Evolutionary conservation across 2,888 invertebrate species (phyloP).

Genomic region (Selenia dentaria): DNA sequence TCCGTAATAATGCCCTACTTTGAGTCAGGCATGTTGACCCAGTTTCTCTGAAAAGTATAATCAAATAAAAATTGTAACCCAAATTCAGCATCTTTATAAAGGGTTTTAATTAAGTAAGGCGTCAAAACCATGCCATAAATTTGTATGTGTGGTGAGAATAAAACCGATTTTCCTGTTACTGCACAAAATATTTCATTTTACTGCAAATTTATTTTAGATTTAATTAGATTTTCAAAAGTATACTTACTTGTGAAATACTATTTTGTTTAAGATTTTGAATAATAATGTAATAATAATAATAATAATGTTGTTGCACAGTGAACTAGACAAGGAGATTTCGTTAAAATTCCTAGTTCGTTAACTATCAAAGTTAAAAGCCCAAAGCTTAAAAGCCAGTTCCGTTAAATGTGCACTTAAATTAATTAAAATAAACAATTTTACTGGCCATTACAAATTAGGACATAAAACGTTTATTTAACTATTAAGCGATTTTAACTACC

Average conservation of each 20-base stretch:
- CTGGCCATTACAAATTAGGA: not conserved
- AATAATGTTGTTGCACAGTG: no score
- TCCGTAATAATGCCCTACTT: conserved; percentile 3
- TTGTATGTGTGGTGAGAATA: conserved; percentile 17
- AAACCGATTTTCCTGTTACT: conserved; percentile 7
- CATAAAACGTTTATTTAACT: no score
- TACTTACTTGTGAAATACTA: no score
- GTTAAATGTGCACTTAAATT: no score
- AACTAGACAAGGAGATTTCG: no score
- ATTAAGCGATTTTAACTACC: not conserved
- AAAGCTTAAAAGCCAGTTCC: no score
- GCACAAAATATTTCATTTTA: conserved; percentile 17
- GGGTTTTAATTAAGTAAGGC: conserved; percentile 27
- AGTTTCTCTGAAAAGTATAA: conserved; percentile 1
- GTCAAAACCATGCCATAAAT: conserved; percentile 25
- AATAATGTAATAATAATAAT: no score
- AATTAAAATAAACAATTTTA: no score
- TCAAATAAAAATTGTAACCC: conserved; percentile 20
- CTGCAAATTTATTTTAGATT: not conserved
- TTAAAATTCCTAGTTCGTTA: no score
- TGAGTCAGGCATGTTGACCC: conserved; percentile 2
- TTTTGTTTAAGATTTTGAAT: no score
- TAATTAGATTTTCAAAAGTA: no score
- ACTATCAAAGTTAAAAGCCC: no score
- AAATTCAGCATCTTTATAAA: conserved; percentile 19